These are phyloP conservation scores for Piezodorus guildinii DNA, from an alignment of 1,140 invertebrate genomes.

Conservation along the genomic window DNA sequence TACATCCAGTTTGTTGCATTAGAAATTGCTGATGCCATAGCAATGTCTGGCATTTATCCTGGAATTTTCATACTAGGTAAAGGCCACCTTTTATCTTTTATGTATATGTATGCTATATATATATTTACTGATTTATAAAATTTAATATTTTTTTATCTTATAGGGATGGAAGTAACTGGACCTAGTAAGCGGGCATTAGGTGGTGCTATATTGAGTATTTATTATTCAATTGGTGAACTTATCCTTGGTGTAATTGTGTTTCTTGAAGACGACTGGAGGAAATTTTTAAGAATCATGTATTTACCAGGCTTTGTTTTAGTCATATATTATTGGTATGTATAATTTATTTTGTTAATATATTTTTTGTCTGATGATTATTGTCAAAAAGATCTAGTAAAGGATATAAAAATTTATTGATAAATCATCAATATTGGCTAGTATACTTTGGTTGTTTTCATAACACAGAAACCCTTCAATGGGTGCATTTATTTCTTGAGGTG, in stretches of 20 bases:
- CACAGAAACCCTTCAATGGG: too few species aligned
- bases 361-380: too few species aligned
- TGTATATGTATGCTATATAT: too few species aligned
- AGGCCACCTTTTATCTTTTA: too few species aligned
- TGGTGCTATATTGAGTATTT: slow-evolving; percentile 54
- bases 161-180: slow-evolving; percentile 67
- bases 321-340: slow-evolving; percentile 18
- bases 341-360: neutral
- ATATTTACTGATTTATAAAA: too few species aligned
- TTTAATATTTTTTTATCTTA: neutral
- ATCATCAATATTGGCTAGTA: too few species aligned
- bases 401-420: too few species aligned
- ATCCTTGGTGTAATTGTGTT: slow-evolving; percentile 53
- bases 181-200: slow-evolving; percentile 58
- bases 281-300: slow-evolving; percentile 51
- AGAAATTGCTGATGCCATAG: slow-evolving; percentile 45
- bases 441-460: too few species aligned
- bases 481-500: too few species aligned
- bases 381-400: too few species aligned
- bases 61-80: slow-evolving; percentile 48
- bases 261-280: slow-evolving; percentile 55
- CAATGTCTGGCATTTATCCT: slow-evolving; percentile 46
- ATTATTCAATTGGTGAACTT: slow-evolving; percentile 60
- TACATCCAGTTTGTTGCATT: slow-evolving; percentile 43
- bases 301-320: slow-evolving; percentile 37